Percentiles rank a stretch among this genome's conserved stretches.
Conservation (phyloP, 2,113 vertebrate species). For the Stegostoma tigrinum region DNA sequence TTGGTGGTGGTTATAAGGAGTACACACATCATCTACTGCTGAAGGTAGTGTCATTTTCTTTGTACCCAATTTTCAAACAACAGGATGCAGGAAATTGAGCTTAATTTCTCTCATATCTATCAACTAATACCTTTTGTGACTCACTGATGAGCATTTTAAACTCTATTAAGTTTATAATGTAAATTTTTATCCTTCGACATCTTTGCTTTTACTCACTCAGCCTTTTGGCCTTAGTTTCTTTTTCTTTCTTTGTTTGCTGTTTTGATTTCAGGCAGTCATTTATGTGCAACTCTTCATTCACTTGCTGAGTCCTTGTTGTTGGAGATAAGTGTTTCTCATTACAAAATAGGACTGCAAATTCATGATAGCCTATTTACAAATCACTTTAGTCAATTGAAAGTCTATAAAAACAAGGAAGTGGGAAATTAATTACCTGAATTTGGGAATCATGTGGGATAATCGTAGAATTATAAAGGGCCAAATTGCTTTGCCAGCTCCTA, state of each 20-base stretch:
- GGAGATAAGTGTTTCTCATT: not conserved
- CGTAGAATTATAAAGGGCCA: not conserved
- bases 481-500: no score
- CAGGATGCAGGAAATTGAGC: no score
- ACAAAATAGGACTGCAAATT: not conserved
- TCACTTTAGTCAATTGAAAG: not conserved
- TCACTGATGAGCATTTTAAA: not conserved
- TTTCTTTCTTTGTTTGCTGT: not conserved
- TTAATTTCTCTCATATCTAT: not conserved
- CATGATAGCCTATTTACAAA: not conserved
- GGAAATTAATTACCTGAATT: not conserved
- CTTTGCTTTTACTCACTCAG: not conserved
- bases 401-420: not conserved
- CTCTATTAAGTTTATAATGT: not conserved
- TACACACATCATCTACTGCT: no score
- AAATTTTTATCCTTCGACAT: not conserved
- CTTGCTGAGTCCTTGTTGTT: not conserved
- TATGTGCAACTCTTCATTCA: not conserved
- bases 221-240: not conserved
- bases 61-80: no score
- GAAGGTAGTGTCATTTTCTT: no score
- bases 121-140: not conserved
- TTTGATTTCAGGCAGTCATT: not conserved
- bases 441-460: not conserved
- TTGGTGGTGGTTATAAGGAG: no score